phyloP scores from a whole-genome alignment of 2,113 vertebrate genomes.

The Xiphorhynchus elegans region DNA sequence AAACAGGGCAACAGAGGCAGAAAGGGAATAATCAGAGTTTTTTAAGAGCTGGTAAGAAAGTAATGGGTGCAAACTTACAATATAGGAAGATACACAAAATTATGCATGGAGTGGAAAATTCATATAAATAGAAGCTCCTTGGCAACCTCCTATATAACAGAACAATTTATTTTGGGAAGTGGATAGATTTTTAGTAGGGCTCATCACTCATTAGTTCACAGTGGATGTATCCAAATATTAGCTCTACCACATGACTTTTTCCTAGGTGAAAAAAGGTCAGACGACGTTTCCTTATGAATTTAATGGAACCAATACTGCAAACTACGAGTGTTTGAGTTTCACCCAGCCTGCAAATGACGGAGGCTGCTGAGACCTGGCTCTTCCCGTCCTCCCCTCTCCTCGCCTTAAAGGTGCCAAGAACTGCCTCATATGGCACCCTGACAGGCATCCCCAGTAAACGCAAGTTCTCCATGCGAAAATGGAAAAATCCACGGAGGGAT shows the following conservation, averaged over 20 bases:
- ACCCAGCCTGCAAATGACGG: not conserved
- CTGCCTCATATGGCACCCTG: not conserved
- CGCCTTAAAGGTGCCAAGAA: not conserved
- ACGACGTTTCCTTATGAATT: not conserved
- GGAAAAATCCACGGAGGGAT: not conserved
- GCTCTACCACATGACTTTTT: not conserved
- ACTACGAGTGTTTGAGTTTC: not conserved
- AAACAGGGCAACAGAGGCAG: conserved; percentile 7
- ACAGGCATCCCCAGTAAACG: not conserved
- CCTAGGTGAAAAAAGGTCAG: not conserved
- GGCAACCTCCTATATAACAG: conserved; percentile 64
- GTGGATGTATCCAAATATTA: conserved; percentile 1
- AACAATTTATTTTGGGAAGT: conserved; percentile 45
- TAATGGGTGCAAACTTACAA: conserved; percentile 70
- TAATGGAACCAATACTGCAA: not conserved
- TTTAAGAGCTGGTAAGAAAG: conserved; percentile 23
- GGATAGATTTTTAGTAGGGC: conserved; percentile 41
- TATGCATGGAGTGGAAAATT: conserved; percentile 62
- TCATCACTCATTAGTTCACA: conserved; percentile 18
- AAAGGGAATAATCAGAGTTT: not conserved
- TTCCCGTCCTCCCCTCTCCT: not conserved
- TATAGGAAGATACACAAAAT: conserved; percentile 51
- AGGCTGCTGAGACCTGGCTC: not conserved
- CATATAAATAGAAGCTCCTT: conserved; percentile 64
- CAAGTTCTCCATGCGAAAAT: not conserved